Base-by-base conservation (phyloP, 2,113 vertebrate species). In the Odocoileus virginianus region DNA sequence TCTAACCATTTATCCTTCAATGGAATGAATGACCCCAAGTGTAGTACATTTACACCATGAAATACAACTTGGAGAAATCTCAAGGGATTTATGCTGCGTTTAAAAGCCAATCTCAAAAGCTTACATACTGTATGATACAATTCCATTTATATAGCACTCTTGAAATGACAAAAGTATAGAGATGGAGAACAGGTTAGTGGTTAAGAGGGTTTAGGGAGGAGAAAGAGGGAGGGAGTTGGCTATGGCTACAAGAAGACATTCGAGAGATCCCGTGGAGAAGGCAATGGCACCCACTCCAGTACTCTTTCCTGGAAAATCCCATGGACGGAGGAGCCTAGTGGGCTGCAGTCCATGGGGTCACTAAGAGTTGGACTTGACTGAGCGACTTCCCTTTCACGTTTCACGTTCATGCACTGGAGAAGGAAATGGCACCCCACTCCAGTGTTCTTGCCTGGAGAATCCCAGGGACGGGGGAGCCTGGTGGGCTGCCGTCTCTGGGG, bases 131-230 rank as follows among this genome's bases (percentile, higher is more conserved):
- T 40, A 50, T 79, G 27, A 89, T n/a, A 61, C 8, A 28, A 60
- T 81, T 61, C 13, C n/a, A 36, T 54, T 89, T 96, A 92, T 84
- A 87, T 25, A 84, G 45, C 19, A 87, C 67, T 97, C 55, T 88
- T 64, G n/a, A 89, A 58, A 90, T 81, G 61, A 79, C 47, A 25
- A 57, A 79, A 89, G 6, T n/a, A 45, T 27, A 76, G 55, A 78
- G 50, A 52, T 54, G 10, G 54, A 85, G 40, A 67, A 11, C 14
- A 96, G 36, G 58, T 76, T 33, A 74, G 36, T 83, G 60, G 25
- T 89, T 96, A 43, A 12, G 19, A 87, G 10, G 12, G 19, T 5
- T 81, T 45, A 40, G 15, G 3, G 21, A 71, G 1, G 14, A 21
- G 54, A 33, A 33, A 33, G 3, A 57, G 4, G 25, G 30, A 40